These are phyloP conservation scores for Cheirogaleus major DNA, from an alignment of 2,797 vertebrate genomes.

Conservation along the genomic window DNA sequence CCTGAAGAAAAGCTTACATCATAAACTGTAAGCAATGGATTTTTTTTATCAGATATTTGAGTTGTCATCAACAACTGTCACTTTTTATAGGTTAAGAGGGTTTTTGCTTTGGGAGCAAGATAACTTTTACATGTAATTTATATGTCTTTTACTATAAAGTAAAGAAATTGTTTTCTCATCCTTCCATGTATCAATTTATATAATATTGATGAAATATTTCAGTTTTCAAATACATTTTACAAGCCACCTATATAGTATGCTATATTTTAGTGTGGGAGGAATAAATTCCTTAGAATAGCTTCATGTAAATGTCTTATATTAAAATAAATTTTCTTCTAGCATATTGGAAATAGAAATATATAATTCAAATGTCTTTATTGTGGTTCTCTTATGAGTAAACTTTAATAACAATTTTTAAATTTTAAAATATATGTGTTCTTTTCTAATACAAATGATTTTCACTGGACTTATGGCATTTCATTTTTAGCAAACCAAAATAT, in stretches of 20 bases:
- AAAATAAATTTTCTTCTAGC: not conserved
- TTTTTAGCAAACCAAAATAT: not conserved
- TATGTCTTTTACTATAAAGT: not conserved
- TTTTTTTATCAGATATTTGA: not conserved
- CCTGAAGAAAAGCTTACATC: not conserved
- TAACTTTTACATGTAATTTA: not conserved
- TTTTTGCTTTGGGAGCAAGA: not conserved
- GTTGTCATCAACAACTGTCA: not conserved
- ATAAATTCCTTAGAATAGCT: not conserved
- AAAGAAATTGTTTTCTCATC: not conserved
- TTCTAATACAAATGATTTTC: constrained; percentile 5
- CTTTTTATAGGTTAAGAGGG: not conserved
- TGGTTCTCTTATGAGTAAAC: not conserved
- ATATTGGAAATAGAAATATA: not conserved
- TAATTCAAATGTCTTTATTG: not conserved
- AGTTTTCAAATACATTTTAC: not conserved
- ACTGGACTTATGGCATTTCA: not conserved
- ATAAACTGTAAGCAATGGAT: not conserved
- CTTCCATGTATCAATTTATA: not conserved
- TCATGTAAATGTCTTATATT: not conserved
- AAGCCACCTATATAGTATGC: not conserved
- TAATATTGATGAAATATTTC: not conserved
- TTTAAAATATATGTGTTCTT: not conserved
- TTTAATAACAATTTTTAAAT: not conserved
- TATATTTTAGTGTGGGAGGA: not conserved